Percentiles rank a stretch among this genome's conserved stretches.
These are phyloP conservation scores for Apocrypta bakeri DNA, from an alignment of 1,140 invertebrate species.

Conservation along the genomic window DNA sequence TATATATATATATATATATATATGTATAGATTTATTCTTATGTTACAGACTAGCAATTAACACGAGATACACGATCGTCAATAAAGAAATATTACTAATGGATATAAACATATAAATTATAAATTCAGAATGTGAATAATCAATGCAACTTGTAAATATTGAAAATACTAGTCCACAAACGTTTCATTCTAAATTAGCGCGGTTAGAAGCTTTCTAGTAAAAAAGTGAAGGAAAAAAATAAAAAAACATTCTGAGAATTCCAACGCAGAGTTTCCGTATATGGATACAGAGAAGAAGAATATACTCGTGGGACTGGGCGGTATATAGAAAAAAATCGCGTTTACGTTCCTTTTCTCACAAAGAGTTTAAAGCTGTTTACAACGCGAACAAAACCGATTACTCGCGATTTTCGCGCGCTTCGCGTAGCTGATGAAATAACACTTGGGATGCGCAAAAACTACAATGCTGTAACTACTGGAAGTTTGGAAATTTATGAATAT, in stretches of 20 bases:
- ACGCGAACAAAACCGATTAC: not conserved
- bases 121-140: not conserved
- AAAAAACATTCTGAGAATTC: too few species aligned
- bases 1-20: too few species aligned
- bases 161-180: not conserved
- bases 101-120: not conserved
- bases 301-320: not conserved
- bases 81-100: not conserved
- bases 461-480: too few species aligned
- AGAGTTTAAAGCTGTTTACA: not conserved
- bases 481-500: too few species aligned
- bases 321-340: not conserved
- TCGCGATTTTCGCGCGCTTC: not conserved
- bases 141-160: not conserved
- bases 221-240: not conserved
- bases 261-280: too few species aligned
- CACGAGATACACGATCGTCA: not conserved
- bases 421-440: too few species aligned
- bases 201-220: not conserved
- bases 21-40: not conserved
- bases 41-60: not conserved
- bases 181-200: not conserved
- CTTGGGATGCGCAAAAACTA: too few species aligned
- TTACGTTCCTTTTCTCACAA: not conserved
- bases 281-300: not conserved